Conservation (phyloP, 2,797 vertebrate genomes). For the Eulemur rubriventer region DNA sequence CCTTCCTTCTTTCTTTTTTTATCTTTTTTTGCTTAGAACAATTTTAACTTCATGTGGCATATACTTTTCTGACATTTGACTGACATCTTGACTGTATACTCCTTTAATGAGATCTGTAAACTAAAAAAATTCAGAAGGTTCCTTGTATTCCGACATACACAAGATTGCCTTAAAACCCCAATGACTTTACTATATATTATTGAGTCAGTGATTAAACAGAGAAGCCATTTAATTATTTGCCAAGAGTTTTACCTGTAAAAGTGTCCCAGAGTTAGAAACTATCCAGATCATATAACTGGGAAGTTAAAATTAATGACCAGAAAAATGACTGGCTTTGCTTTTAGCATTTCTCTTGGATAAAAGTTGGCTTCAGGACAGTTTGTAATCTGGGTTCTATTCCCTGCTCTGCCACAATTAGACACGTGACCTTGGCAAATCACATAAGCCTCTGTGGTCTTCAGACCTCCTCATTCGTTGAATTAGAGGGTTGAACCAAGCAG, state of each 20-base stretch:
- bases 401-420: conserved; percentile 3
- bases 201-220: conserved; percentile 45
- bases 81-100: neutral
- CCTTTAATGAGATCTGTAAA: conserved; percentile 21
- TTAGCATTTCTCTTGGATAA: conserved; percentile 31
- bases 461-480: conserved; percentile 55
- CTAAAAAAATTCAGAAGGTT: conserved; percentile 39
- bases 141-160: conserved; percentile 12
- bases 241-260: conserved; percentile 36
- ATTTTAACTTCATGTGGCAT: conserved; percentile 30
- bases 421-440: conserved; percentile 36
- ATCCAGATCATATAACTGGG: conserved; percentile 49
- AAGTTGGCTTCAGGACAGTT: conserved; percentile 41
- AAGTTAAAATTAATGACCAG: conserved; percentile 68
- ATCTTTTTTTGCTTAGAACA: neutral
- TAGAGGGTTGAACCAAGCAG: conserved; percentile 28
- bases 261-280: conserved; percentile 36
- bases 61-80: conserved; percentile 45
- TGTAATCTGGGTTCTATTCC: conserved; percentile 38
- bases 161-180: conserved; percentile 25
- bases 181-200: neutral
- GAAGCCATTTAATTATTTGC: conserved; percentile 33
- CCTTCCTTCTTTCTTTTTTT: neutral
- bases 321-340: conserved; percentile 45
- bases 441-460: conserved; percentile 11